Evolutionary conservation across 2,888 invertebrate species (phyloP).

Genomic region (Eupithecia insigniata): DNA sequence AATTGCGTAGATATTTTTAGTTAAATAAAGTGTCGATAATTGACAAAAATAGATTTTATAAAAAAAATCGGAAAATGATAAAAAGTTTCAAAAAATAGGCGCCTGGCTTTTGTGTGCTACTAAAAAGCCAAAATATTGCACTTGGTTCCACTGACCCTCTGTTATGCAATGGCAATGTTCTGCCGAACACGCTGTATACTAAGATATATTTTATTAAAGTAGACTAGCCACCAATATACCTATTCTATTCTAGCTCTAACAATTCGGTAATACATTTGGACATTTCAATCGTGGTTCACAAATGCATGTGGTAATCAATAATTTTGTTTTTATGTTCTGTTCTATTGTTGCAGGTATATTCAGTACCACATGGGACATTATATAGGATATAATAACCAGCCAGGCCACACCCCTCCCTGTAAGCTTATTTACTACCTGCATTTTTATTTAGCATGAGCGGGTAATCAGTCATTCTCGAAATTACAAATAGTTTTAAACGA

Average conservation of each 20-base stretch:
- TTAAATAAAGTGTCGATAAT: no score
- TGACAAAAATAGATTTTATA: no score
- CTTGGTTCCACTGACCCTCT: no score
- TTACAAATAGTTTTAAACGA: not conserved
- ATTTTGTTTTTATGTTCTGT: not conserved
- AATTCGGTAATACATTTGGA: not conserved
- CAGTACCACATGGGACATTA: constrained; percentile 68
- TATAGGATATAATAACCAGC: constrained; percentile 68
- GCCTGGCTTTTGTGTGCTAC: no score
- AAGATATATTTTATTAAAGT: no score
- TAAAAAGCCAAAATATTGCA: no score
- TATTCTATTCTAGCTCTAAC: not conserved
- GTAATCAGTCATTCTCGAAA: not conserved
- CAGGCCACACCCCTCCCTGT: constrained; percentile 71
- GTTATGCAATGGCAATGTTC: no score
- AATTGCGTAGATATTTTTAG: no score
- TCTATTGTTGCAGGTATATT: constrained; percentile 63
- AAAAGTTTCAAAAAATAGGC: no score
- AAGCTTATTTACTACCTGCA: constrained; percentile 50
- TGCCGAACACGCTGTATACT: no score
- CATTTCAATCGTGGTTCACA: not conserved
- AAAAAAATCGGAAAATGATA: no score
- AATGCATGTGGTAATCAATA: not conserved
- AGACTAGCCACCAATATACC: no score
- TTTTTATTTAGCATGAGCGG: not conserved